Percentiles rank a stretch among this genome's conserved stretches.
These are phyloP conservation scores for Stenopsyche tienmushanensis DNA, from an alignment of 1,140 invertebrate genomes.

Conservation along the genomic window DNA sequence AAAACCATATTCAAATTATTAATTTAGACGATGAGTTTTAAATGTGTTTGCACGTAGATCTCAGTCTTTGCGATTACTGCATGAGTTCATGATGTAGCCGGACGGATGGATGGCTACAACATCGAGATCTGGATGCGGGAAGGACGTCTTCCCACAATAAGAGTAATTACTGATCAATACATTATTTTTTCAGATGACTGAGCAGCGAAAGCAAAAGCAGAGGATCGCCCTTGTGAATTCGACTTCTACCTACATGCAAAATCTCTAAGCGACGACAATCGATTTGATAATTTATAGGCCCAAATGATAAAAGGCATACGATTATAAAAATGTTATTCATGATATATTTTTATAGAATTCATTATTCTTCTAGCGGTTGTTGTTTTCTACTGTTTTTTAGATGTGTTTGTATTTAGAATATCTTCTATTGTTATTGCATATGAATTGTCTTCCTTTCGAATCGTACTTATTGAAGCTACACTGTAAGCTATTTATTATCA, in stretches of 20 bases:
- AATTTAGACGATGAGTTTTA: too few relatives aligned
- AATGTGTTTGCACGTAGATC: too few relatives aligned
- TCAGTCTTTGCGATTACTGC: too few relatives aligned
- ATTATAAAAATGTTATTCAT: neutral
- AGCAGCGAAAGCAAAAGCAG: slow-evolving; percentile 92
- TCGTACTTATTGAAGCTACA: too few relatives aligned
- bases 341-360: neutral
- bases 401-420: neutral
- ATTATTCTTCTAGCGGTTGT: neutral
- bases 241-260: slow-evolving; percentile 66
- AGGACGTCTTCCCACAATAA: too few relatives aligned
- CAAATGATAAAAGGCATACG: neutral
- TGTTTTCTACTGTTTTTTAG: neutral
- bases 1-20: too few relatives aligned
- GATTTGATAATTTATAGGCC: too few relatives aligned
- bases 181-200: slow-evolving; percentile 72
- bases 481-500: neutral
- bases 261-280: slow-evolving; percentile 37
- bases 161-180: too few relatives aligned
- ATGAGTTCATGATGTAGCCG: too few relatives aligned
- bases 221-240: slow-evolving; percentile 81
- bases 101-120: too few relatives aligned
- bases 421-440: neutral
- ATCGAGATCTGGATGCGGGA: too few relatives aligned
- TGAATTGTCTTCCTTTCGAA: neutral